Conservation (phyloP, 2,113 vertebrate genomes). For the Crotalus helleri region DNA sequence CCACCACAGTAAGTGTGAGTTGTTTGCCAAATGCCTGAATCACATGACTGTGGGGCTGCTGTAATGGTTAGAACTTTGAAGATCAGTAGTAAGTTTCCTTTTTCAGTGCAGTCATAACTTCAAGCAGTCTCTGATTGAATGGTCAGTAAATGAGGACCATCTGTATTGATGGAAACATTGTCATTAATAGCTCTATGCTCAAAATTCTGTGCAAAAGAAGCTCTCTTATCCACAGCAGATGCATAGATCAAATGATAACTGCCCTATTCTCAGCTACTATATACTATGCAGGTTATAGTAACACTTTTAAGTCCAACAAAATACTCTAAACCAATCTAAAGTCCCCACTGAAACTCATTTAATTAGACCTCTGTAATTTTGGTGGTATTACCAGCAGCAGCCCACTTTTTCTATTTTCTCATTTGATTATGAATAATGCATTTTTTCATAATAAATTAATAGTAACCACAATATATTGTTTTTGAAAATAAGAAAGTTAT, state of each 20-base stretch:
- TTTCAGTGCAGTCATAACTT: background rate
- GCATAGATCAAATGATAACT: background rate
- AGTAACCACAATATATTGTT: background rate
- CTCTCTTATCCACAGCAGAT: background rate
- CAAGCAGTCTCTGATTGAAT: background rate
- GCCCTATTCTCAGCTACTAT: background rate
- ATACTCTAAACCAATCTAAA: background rate
- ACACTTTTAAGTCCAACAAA: background rate
- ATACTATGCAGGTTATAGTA: background rate
- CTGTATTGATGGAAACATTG: background rate
- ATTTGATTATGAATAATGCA: background rate
- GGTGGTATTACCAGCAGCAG: background rate
- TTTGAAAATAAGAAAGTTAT: background rate
- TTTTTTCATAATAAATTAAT: background rate
- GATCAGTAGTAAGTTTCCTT: background rate
- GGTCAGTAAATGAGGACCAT: background rate
- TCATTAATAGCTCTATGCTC: background rate
- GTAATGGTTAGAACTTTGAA: background rate
- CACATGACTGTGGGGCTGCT: background rate
- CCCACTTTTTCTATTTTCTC: background rate
- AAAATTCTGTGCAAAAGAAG: background rate
- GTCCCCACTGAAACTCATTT: background rate
- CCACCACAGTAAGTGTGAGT: background rate
- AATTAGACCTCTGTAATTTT: background rate
- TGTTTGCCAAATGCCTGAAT: background rate